Base-by-base conservation (phyloP, 2,113 vertebrate species). In the Spermophilus dauricus region DNA sequence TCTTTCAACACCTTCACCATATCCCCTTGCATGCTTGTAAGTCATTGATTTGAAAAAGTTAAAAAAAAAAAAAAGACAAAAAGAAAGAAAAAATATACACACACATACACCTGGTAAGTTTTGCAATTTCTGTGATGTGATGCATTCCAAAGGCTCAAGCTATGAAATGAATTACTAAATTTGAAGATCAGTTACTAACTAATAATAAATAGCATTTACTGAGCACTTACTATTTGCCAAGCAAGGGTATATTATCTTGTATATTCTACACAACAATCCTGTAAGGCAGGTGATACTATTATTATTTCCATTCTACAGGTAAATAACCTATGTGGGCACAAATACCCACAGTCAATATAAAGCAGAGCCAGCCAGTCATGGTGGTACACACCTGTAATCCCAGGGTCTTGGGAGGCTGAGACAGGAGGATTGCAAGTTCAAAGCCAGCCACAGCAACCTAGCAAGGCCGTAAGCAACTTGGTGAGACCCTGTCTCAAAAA, bases 21-120 rank as follows among this genome's bases (percentile, higher is more conserved):
- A 77, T 67, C 8, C 53, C 42, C 28, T 84, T 76, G 32, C 10
- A 77, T 26, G 20, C 20, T 56, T 92, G 11, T 67, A 88, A 94
- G n/a, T 16, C 30, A 76, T 76, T 94, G 95, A 34, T 94, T 86
- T 87, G 51, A 84, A 77, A 89, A 77, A 14, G 61, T 88, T 58
- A 37, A 37, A 37, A 37, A 37, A 37, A 8, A 20, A 91, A 81
- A 90, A 51, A 85, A 61, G 8, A 53, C 12, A 30, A 8, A 37
- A 81, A 42, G 67, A 81, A 37, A 67, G 45, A 67, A 84, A 67
- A 34, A 67, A 32, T 32, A 30, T 67, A 67, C 30, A 34, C 65
- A 69, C 34, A 73, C 28, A 77, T 4, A 48, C 0, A n/a, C 48
- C 72, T 86, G 6, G 3, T 37, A 42, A 92, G 58, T 77, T 86